phyloP scores from a whole-genome alignment of 2,113 vertebrate species.

The Siniperca chuatsi region DNA sequence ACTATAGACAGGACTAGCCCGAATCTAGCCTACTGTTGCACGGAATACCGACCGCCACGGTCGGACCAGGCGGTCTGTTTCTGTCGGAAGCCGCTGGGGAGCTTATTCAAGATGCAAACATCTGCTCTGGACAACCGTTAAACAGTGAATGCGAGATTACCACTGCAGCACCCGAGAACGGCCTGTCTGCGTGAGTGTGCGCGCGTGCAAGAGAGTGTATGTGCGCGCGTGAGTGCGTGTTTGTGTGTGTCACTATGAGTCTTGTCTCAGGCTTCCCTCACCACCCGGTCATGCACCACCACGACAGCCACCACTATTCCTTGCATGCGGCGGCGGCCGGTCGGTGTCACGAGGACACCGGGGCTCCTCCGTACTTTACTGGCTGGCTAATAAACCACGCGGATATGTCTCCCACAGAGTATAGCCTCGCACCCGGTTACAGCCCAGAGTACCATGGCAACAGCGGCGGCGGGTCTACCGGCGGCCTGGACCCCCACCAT shows the following conservation, averaged over 20 bases:
- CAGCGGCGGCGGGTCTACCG: constrained; percentile 56
- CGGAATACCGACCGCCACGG: not conserved
- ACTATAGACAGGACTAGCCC: not conserved
- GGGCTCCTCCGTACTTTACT: constrained; percentile 96
- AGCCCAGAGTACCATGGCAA: constrained; percentile 92
- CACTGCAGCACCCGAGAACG: constrained; percentile 38
- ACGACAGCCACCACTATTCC: constrained; percentile 89
- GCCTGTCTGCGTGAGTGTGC: not conserved
- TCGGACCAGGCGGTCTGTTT: not conserved
- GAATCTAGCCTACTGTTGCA: not conserved
- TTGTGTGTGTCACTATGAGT: constrained; percentile 87
- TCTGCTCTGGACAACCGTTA: constrained; percentile 14
- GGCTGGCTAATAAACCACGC: constrained; percentile 97
- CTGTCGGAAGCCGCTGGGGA: not conserved
- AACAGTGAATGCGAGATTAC: not conserved
- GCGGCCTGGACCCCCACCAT: constrained; percentile 76
- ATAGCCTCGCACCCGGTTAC: constrained; percentile 92
- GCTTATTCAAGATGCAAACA: constrained; percentile 39
- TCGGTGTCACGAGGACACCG: constrained; percentile 92
- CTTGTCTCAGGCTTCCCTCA: constrained; percentile 96
- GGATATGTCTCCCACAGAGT: constrained; percentile 97
- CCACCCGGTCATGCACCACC: constrained; percentile 97
- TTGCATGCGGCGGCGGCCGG: constrained; percentile 90
- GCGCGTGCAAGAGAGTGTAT: not conserved
- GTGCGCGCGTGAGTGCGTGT: not conserved